phyloP scores from a whole-genome alignment of 1,140 invertebrate genomes.

The Venturia canescens region DNA sequence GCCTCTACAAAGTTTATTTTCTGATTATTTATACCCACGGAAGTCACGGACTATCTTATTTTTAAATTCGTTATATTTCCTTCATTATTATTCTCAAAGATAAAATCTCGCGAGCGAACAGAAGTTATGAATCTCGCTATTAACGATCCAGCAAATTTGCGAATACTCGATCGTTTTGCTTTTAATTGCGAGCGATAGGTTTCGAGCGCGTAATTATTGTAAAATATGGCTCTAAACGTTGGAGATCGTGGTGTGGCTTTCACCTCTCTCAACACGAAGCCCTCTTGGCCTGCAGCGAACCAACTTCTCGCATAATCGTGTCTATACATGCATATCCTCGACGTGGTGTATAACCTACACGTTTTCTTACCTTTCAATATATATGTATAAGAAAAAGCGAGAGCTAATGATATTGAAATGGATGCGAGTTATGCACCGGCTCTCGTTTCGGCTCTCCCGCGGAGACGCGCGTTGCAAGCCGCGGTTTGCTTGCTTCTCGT shows the following conservation, averaged over 20 bases:
- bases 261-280: conserved; percentile 43
- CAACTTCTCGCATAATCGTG: conserved; percentile 33
- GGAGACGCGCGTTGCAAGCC: conserved; percentile 23
- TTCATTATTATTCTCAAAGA: too few relatives aligned
- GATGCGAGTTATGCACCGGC: conserved; percentile 58
- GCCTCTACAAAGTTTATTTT: not conserved
- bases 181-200: conserved; percentile 16
- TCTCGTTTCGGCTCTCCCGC: conserved; percentile 54
- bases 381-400: conserved; percentile 43
- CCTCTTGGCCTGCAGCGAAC: not conserved
- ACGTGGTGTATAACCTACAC: not conserved
- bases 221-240: conserved; percentile 43
- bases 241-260: conserved; percentile 45
- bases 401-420: conserved; percentile 61
- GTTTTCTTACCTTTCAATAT: not conserved
- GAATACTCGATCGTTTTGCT: not conserved
- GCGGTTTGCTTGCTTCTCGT: conserved; percentile 12
- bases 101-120: not conserved
- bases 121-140: conserved; percentile 7
- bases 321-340: conserved; percentile 2
- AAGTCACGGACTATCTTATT: too few relatives aligned
- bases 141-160: not conserved
- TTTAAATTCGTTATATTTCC: not conserved
- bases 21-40: not conserved
- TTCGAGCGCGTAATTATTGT: conserved; percentile 15